Evolutionary conservation across 2,113 vertebrate species (phyloP), one percentile per base, ranked within the genome.

Genomic region (Callipepla squamata): DNA sequence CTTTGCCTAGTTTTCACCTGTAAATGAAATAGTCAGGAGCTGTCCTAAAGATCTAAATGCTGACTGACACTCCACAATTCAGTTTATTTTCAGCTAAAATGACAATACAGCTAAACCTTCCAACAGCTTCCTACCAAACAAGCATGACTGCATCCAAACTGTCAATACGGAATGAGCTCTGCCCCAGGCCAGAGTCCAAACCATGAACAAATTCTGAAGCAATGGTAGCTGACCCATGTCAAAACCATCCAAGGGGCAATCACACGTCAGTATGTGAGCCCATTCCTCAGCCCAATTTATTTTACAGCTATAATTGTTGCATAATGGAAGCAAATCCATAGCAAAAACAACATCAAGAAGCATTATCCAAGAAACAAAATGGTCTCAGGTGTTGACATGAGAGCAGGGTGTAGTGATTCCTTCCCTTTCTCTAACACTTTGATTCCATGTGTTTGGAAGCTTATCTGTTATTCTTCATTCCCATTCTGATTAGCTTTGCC

Each of bases 41-140:
- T 15, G 61, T 70, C 91, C 94, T 81, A 51, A 81, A 47, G 80
- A 74, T 9, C 15, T 30, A 13, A 13, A 30, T 48, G 73, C 80
- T 69, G 89, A 45, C n/a, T 74, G 69, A 61, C 80, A 53, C 9
- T 18, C 57, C 81, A 63, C 69, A 66, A 57, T 47, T 87, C 42
- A 36, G 18, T 14, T 11, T 63, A 28, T 32, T 89, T 91, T 92
- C 74, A 92, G 38, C 65, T 78, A 25, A 57, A 53, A 51, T 62
- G 61, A 70, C 80, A 94, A 75, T 53, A 77, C 30, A 70, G 45
- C 65, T 84, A 13, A 84, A 74, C 65, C 70, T 70, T 66, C 69
- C 59, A 48, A 45, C 23, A 84, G 95, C n/a, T 74, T 77, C 36
- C 47, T 92, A 80, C 51, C 61, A 94, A 81, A 81, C 47, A 75